Evolutionary conservation across 2,797 vertebrate genomes (phyloP), one percentile per base, ranked within the genome.

Genomic region (Mycteria americana): DNA sequence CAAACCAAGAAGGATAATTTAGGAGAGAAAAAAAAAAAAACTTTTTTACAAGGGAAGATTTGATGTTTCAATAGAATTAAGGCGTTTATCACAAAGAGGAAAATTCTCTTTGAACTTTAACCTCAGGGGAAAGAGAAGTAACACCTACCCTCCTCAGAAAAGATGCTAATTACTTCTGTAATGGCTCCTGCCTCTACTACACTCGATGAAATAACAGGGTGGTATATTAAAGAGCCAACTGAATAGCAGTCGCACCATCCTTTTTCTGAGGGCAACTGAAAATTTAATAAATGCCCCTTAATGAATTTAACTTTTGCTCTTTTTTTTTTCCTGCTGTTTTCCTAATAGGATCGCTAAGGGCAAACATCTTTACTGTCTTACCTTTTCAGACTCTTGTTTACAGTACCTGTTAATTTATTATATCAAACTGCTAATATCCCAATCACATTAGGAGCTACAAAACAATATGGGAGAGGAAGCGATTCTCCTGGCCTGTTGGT

Each of bases 301-400:
- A 75, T 69, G 70, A 93, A 95, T 91, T 96, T 92, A 74, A 90
- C 62, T 92, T 92, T 78, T 85, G 60, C 62, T 35, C n/a, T 22
- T 41, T 39, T 30, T 13, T 31, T 1, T 1, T 1, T 10, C 30
- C 53, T 7, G 13, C 35, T 60, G 37, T 65, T 48, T 97, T 98
- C 95, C 97, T 98, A 98, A 98, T 96, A 97, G 97, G 93, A 96
- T 96, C 79, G 78, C 60, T 59, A 74, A 88, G 82, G 85, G 74
- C 93, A 95, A 87, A 81, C 37, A 62, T 72, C 74, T 85, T 63
- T 63, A 48, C 62, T n/a, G 35, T 10, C 70, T 70, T 94, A 95
- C 50, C 91, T 98, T 98, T 98, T 96, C 93, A 98, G 97, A 94
- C 96, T 97, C 97, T 98, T 98, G 97, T 97, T 98, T 98, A 96